Conservation (phyloP, 2,797 vertebrate genomes). For the Meda fulgida region DNA sequence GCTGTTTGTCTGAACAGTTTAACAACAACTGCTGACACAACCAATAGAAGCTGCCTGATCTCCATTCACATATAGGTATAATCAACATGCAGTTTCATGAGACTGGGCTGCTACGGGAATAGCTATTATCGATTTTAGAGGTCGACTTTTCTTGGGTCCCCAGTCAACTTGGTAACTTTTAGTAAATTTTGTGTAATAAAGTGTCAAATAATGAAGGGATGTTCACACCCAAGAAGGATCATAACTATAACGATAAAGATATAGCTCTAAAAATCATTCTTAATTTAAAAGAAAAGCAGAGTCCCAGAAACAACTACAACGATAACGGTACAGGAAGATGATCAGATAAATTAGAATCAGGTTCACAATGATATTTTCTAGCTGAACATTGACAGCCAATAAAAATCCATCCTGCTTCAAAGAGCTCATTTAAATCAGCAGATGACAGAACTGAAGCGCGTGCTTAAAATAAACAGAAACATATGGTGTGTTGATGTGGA, state of each 20-base stretch:
- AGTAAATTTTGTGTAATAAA: background rate
- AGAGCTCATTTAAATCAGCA: background rate
- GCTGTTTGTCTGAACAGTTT: conserved; percentile 26
- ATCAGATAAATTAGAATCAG: no score
- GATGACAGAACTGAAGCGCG: background rate
- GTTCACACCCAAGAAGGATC: background rate
- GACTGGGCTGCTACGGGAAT: no score
- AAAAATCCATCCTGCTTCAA: background rate
- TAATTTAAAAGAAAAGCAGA: no score
- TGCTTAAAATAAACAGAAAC: background rate
- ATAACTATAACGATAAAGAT: background rate
- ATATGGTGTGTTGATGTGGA: background rate
- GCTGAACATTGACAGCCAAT: background rate
- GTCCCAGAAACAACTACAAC: background rate
- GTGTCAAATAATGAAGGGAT: background rate
- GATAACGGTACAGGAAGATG: background rate
- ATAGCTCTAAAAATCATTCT: no score
- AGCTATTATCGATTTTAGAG: background rate
- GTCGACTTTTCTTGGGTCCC: background rate
- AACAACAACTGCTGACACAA: conserved; percentile 32
- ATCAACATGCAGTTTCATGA: no score
- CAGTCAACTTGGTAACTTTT: background rate
- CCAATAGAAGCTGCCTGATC: conserved; percentile 23
- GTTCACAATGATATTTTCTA: background rate
- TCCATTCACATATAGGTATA: conserved; percentile 27